Evolutionary conservation across 2,888 invertebrate genomes (phyloP), one percentile per base, ranked within the genome.

Genomic region (Antheraea yamamai): DNA sequence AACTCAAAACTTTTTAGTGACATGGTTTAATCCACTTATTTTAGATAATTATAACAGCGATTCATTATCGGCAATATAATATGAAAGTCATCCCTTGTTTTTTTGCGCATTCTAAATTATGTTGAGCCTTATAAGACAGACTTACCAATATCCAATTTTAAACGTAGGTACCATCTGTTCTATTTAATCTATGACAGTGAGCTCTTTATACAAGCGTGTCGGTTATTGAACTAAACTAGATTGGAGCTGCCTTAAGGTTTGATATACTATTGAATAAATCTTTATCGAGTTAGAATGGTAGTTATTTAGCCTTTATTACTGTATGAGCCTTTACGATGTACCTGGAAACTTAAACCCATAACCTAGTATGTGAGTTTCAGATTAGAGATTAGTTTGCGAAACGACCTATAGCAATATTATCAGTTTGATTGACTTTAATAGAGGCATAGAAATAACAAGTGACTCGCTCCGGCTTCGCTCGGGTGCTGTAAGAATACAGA

Each of bases 231-330:
- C 39, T 70, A 70, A 4, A 20, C 70, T 39, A 18, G 39, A n/a
- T 70, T 70, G 70, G 70, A 20, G 39, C 70, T 39, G 70, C n/a
- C 64, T 66, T 66, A 70, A n/a, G 70, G 35, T 39, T 39, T 68
- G 35, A 68, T 68, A 68, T 68, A 18, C 14, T 35, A 18, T 35
- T 70, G 20, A 70, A 70, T 70, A 70, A 70, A 39, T 20, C 39
- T 39, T 39, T 70, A 39, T 39, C 39, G 39, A 18, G 10, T n/a
- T 68, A 68, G 30, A 68, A 35, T 35, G 39, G 39, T 20, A 70
- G 39, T 70, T 39, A 70, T 4, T 70, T 8, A n/a, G 39, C 12
- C 39, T 70, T 39, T 39, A 39, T 39, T 70, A 39, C 26, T 30
- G 64, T 66, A 16, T 66, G 6, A 30, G 26, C n/a, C n/a, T 61